Percentiles rank a stretch among this genome's conserved stretches.
These are phyloP conservation scores for Orthonyx spaldingii DNA, from an alignment of 2,113 vertebrate genomes.

Conservation along the genomic window DNA sequence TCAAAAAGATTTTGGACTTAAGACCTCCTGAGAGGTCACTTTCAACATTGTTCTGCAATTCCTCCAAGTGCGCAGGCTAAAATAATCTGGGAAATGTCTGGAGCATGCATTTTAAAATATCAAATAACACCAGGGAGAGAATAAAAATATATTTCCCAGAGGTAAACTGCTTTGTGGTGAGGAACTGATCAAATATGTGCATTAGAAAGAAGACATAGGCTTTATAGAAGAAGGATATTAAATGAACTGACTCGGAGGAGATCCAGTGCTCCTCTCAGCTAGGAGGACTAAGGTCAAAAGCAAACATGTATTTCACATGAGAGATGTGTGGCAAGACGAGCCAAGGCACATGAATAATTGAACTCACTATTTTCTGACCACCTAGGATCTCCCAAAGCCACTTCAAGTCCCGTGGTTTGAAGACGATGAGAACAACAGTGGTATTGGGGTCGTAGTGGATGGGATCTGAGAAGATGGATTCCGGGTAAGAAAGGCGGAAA, in stretches of 20 bases:
- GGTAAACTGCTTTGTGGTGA: not conserved
- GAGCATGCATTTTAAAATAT: not conserved
- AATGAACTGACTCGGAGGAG: not conserved
- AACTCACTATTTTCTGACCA: conserved; percentile 71
- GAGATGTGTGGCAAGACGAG: not conserved
- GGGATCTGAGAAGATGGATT: conserved; percentile 77
- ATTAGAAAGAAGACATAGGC: not conserved
- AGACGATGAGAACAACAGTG: conserved; percentile 69
- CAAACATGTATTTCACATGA: not conserved
- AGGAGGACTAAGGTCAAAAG: not conserved
- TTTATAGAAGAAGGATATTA: not conserved
- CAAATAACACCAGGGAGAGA: not conserved
- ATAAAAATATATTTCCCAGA: not conserved
- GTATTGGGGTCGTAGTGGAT: conserved; percentile 74
- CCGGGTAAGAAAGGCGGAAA: conserved; percentile 80
- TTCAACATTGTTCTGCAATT: not conserved
- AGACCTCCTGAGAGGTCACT: not conserved
- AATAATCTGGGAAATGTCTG: not conserved
- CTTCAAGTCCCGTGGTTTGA: conserved; percentile 76
- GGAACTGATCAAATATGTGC: not conserved
- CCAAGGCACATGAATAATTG: not conserved
- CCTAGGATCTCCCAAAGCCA: conserved; percentile 73
- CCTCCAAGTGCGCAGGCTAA: accelerated
- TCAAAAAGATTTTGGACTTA: not conserved
- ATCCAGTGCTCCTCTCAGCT: not conserved